A percentile compares a stretch with the other conserved stretches of the same genome.
Evolutionary conservation across 2,113 vertebrate species (phyloP).

Genomic region (Phocoena phocoena): DNA sequence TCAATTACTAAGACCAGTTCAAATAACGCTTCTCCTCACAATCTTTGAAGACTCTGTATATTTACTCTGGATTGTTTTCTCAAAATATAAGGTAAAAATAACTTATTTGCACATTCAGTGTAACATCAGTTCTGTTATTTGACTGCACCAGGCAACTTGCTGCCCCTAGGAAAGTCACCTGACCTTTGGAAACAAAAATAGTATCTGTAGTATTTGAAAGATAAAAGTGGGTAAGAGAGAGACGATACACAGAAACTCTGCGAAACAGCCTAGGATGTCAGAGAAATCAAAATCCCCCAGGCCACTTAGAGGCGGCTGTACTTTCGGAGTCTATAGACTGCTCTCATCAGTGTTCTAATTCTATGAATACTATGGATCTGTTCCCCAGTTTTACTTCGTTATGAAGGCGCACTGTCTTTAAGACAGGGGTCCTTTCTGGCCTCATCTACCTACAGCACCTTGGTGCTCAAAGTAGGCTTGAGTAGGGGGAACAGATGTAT

Average conservation of each 20-base stretch:
- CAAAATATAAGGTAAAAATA: not conserved
- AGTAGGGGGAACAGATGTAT: not conserved
- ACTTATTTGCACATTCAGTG: not conserved
- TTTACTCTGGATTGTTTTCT: not conserved
- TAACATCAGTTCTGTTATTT: not conserved
- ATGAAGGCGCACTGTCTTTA: not conserved
- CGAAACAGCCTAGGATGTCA: not conserved
- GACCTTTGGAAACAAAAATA: not conserved
- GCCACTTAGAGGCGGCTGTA: not conserved
- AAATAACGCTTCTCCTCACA: not conserved
- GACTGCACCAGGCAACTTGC: not conserved
- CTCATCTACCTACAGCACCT: not conserved
- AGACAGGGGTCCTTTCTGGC: rapidly evolving
- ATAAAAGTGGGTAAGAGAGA: not conserved
- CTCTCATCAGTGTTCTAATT: not conserved
- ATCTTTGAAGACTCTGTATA: not conserved
- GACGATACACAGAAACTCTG: not conserved
- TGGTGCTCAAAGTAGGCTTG: not conserved
- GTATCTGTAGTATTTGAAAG: not conserved
- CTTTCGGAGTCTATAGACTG: not conserved
- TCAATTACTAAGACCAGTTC: not conserved
- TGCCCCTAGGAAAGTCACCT: not conserved
- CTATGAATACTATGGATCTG: not conserved
- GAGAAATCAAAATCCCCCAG: not conserved
- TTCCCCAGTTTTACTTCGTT: not conserved